Evolutionary conservation across 1,140 invertebrate genomes (phyloP).

Genomic region (Drosophila rhopaloa): DNA sequence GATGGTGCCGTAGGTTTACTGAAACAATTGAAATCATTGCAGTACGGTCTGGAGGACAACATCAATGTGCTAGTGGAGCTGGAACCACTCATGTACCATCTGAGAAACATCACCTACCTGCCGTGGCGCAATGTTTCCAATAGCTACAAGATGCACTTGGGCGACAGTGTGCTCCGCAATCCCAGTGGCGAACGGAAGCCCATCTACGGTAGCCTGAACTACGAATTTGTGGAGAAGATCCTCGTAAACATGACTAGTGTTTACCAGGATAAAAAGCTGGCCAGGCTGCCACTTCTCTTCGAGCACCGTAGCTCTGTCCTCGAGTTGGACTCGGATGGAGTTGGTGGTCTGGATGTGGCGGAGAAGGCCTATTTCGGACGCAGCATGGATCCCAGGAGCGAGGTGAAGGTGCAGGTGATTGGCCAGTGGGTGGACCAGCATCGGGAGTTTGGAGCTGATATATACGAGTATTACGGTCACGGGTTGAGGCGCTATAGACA

Average conservation of each 20-base stretch:
- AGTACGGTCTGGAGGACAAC: constrained; percentile 76
- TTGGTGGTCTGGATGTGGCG: constrained; percentile 69
- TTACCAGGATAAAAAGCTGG: constrained; percentile 29
- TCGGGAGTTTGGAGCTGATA: constrained; percentile 69
- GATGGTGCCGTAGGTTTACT: not conserved
- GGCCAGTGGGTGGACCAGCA: constrained; percentile 78
- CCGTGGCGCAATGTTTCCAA: constrained; percentile 74
- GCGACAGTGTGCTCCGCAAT: constrained; percentile 63
- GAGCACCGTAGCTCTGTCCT: constrained; percentile 71
- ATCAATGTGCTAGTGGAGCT: constrained; percentile 78
- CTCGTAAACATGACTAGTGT: constrained; percentile 63
- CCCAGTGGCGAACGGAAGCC: constrained; percentile 66
- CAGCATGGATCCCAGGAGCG: constrained; percentile 69
- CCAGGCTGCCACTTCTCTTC: constrained; percentile 62
- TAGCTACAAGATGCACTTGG: constrained; percentile 74
- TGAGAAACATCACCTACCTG: constrained; percentile 70
- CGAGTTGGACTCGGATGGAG: constrained; percentile 60
- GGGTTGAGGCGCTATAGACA: constrained; percentile 58
- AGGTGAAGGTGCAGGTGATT: constrained; percentile 71
- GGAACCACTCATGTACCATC: constrained; percentile 72
- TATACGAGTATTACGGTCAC: constrained; percentile 75
- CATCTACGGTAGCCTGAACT: constrained; percentile 75
- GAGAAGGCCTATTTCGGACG: constrained; percentile 74
- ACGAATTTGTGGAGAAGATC: constrained; percentile 73
- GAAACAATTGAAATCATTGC: not conserved